These are phyloP conservation scores for Turritopsis dohrnii DNA, from an alignment of 30 jellyfish, hydroid and myxozoan genomes.

Conservation along the genomic window DNA sequence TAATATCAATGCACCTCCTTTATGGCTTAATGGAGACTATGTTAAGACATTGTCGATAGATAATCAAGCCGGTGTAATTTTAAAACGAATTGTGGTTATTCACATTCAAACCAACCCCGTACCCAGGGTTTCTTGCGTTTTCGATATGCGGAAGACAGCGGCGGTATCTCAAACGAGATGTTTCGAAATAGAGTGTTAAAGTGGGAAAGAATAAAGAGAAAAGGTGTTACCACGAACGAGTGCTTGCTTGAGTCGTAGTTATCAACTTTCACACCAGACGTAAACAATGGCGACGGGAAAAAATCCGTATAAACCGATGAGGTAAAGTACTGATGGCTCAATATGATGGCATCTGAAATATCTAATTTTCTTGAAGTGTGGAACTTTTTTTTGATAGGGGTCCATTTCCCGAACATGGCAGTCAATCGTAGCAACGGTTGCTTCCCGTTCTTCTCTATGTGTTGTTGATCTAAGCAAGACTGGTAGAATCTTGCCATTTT, in stretches of 20 bases:
- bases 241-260: slow-evolving; percentile 46
- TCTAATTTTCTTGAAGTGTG: not conserved
- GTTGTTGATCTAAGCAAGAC: slow-evolving; percentile 6
- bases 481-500: slow-evolving; percentile 13
- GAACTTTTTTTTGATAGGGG: slow-evolving; percentile 12
- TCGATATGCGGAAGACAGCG: too few species aligned
- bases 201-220: not conserved
- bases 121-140: too few species aligned
- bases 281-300: slow-evolving; percentile 59
- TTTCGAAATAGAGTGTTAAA: too few species aligned
- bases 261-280: slow-evolving; percentile 50
- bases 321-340: slow-evolving; percentile 32
- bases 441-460: not conserved
- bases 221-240: slow-evolving; percentile 53
- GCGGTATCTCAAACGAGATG: too few species aligned
- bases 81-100: too few species aligned
- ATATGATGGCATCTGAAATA: slow-evolving; percentile 6
- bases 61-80: too few species aligned
- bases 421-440: not conserved
- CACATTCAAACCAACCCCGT: too few species aligned
- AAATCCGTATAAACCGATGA: slow-evolving; percentile 24
- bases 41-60: too few species aligned
- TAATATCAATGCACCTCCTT: too few species aligned
- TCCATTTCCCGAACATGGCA: slow-evolving; percentile 28
- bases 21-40: too few species aligned